Conservation (phyloP, 2,113 vertebrate species). For the Drymodes brunneopygia region DNA sequence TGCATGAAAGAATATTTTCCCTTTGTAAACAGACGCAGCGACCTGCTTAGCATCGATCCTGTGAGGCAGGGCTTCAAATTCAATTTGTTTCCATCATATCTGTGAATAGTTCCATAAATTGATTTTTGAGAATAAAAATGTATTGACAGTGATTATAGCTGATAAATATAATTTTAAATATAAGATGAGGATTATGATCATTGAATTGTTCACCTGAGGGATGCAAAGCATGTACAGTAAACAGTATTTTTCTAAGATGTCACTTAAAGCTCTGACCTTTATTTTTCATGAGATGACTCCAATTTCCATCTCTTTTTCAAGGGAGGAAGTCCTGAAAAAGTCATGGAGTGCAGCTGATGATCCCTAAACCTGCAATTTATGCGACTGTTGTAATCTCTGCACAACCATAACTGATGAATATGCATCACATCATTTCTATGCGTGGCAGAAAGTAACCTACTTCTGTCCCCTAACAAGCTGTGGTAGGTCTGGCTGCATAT, state of each 20-base stretch:
- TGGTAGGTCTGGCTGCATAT: neutral
- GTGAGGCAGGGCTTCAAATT: neutral
- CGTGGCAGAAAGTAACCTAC: conserved; percentile 27
- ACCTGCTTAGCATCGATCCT: conserved; percentile 7
- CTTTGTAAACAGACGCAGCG: conserved; percentile 1
- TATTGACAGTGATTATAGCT: neutral
- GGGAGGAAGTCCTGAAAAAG: neutral
- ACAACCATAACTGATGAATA: conserved; percentile 47
- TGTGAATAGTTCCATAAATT: neutral
- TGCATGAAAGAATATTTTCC: neutral
- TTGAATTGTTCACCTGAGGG: neutral
- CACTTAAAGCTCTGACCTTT: neutral
- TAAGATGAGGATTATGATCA: neutral
- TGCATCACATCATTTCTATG: conserved; percentile 45
- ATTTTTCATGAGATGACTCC: neutral
- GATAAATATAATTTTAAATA: conserved; percentile 18
- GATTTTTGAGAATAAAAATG: conserved; percentile 8
- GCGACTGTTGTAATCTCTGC: neutral
- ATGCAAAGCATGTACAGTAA: neutral
- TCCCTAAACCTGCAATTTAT: conserved; percentile 52
- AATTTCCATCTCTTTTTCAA: neutral
- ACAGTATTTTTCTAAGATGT: neutral
- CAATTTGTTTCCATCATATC: neutral
- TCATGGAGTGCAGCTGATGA: neutral
- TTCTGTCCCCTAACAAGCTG: conserved; percentile 16